A percentile compares a stretch with the other conserved stretches of the same genome.
Evolutionary conservation across 2,797 vertebrate species (phyloP).

Genomic region (Myripristis murdjan): DNA sequence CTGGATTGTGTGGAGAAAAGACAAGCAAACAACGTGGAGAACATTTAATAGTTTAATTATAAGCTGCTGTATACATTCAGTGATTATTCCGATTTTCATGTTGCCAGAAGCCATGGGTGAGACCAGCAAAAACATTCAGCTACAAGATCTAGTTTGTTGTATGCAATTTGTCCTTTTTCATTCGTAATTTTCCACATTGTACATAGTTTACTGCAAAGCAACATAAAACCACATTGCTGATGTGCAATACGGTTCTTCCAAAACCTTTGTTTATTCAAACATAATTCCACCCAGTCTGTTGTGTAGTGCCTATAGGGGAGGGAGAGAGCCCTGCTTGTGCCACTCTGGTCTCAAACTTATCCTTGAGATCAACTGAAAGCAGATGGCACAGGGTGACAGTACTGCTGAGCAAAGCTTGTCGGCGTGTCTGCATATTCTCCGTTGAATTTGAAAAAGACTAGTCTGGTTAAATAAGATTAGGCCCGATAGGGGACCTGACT

Average conservation of each 20-base stretch:
- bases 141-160: constrained; percentile 87
- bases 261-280: constrained; percentile 57
- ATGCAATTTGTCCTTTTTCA: constrained; percentile 85
- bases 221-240: constrained; percentile 82
- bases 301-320: constrained; percentile 54
- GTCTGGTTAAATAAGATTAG: constrained; percentile 52
- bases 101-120: constrained; percentile 90
- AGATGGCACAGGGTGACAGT: constrained; percentile 66
- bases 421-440: constrained; percentile 58
- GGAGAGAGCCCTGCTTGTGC: constrained; percentile 61
- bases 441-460: constrained; percentile 48
- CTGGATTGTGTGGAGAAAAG: constrained; percentile 68
- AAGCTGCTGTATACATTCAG: constrained; percentile 92
- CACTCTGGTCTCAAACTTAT: constrained; percentile 61
- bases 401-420: constrained; percentile 71
- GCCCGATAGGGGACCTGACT: constrained; percentile 46
- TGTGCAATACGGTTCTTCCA: constrained; percentile 74
- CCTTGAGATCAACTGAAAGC: constrained; percentile 75
- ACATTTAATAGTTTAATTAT: constrained; percentile 94
- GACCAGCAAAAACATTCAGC: constrained; percentile 90
- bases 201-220: constrained; percentile 85
- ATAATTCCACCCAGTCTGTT: constrained; percentile 68
- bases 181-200: constrained; percentile 82
- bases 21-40: constrained; percentile 82
- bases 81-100: constrained; percentile 90